Evolutionary conservation across 2,797 vertebrate genomes (phyloP).

Genomic region (Lacerta agilis): DNA sequence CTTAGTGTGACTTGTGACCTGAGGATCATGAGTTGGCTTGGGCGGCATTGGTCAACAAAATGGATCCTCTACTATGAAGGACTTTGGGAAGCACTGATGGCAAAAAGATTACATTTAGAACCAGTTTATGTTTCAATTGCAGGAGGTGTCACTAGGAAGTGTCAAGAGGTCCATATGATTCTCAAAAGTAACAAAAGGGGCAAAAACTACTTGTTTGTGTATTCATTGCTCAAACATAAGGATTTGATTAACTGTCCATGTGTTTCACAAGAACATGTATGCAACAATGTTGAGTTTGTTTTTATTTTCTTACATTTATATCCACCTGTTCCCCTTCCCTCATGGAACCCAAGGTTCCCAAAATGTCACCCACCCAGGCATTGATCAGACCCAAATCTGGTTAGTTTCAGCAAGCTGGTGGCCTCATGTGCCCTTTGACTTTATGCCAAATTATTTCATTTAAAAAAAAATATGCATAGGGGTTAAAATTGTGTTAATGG

Average conservation of each 20-base stretch:
- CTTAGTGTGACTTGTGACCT: too few relatives aligned
- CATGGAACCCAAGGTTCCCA: too few relatives aligned
- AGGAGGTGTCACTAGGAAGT: background rate
- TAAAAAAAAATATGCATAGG: accelerated
- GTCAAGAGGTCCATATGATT: background rate
- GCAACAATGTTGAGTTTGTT: background rate
- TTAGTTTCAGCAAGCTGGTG: too few relatives aligned
- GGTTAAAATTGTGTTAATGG: background rate
- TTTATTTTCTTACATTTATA: too few relatives aligned
- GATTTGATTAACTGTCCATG: background rate
- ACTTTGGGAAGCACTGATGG: too few relatives aligned
- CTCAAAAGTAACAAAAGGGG: background rate
- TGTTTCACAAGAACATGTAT: background rate
- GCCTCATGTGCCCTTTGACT: background rate
- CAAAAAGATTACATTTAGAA: background rate
- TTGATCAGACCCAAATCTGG: too few relatives aligned
- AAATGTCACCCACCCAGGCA: too few relatives aligned
- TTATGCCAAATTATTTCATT: background rate
- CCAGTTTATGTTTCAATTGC: background rate
- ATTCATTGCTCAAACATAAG: background rate
- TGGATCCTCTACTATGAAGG: too few relatives aligned
- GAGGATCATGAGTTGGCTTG: background rate
- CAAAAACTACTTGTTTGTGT: background rate
- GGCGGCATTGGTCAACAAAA: background rate
- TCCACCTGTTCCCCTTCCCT: too few relatives aligned